These are phyloP conservation scores for Microctonus aethiopoides DNA, from an alignment of 2,888 invertebrate species.

Conservation along the genomic window DNA sequence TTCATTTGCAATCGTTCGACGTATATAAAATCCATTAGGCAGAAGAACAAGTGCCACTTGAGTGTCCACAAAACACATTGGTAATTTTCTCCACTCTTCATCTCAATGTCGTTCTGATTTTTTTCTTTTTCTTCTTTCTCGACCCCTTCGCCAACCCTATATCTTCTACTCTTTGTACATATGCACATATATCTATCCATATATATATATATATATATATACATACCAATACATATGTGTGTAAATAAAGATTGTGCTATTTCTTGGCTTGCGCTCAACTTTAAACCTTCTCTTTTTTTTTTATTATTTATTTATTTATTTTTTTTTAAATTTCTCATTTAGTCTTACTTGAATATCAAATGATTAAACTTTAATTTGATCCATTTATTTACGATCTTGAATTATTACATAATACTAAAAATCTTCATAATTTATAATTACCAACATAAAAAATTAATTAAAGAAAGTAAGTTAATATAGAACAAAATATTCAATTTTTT, in stretches of 20 bases:
- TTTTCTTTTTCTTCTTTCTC: neutral
- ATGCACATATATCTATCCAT: neutral
- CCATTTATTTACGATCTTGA: no score
- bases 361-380: no score
- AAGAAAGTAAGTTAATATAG: no score
- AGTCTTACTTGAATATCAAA: neutral
- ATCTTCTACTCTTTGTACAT: neutral
- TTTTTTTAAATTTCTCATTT: neutral
- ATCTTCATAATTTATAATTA: no score
- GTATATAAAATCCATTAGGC: constrained; percentile 18
- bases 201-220: no score
- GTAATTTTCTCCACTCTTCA: constrained; percentile 1
- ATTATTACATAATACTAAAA: no score
- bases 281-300: neutral
- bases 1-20: neutral
- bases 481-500: no score
- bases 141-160: neutral
- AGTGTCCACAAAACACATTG: constrained; percentile 6
- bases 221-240: neutral
- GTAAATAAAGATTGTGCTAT: neutral
- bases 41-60: constrained; percentile 31
- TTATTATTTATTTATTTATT: neutral
- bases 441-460: no score
- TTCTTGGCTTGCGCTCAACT: neutral
- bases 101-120: neutral